Base-by-base conservation (phyloP, 2,113 vertebrate genomes). In the Urocitellus parryii region DNA sequence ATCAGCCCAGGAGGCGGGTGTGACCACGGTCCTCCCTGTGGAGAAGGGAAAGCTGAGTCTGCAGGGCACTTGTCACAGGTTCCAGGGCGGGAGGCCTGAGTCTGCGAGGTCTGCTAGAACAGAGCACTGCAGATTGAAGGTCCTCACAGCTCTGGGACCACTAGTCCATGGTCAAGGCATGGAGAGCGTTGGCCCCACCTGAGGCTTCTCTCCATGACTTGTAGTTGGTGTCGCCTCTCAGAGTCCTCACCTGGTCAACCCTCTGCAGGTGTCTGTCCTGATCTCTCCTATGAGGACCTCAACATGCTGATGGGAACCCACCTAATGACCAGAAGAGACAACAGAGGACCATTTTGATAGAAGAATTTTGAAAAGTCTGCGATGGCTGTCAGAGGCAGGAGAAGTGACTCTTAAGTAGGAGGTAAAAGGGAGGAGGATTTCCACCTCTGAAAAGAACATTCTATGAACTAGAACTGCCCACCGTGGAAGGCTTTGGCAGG, bases 21-120 rank as follows among this genome's bases (percentile, higher is more conserved):
- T 20, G 8, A 5, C 34, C 2, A 3, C 0, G 2, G 1, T 29
- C 37, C 51, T 42, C 7, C 2, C 4, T 5, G 3, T 16, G 10
- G 2, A 29, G 20, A 70, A 8, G 20, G n/a, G 18, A 6, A 82
- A 72, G 8, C 0, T 2, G 17, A 56, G 14, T 8, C 34, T 20
- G 56, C 16, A 32, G 1, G 0, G 22, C 37, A 56, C 27, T 12
- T 27, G 1, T 3, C 11, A 13, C 0, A 16, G 24, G 4, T 11
- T n/a, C 0, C 0, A 24, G 3, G 10, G n/a, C 3, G 0, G 4
- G 24, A 13, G 4, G 3, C 0, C 5, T 0, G 0, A 3, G 22
- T 63, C 42, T 24, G 2, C 8, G 45, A 18, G 1, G 24, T 74
- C 39, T 13, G 4, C 53, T 20, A 0, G 8, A 37, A 67, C 37